Percentiles rank a stretch among this genome's conserved stretches.
These are phyloP conservation scores for Rhea pennata DNA, from an alignment of 2,113 vertebrate species.

Conservation along the genomic window DNA sequence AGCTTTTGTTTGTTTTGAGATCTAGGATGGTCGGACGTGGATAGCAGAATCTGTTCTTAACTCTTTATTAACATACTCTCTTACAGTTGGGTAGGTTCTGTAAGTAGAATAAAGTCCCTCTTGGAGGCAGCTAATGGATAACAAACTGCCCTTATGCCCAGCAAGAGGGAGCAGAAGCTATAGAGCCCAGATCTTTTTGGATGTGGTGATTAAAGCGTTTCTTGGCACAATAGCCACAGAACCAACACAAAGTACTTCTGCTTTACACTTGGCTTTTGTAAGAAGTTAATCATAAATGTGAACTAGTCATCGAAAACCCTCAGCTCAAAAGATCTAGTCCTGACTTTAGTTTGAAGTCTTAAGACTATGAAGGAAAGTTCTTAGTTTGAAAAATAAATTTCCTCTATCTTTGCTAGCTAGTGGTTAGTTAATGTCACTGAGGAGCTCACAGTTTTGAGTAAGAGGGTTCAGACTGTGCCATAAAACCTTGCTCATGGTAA, in stretches of 20 bases:
- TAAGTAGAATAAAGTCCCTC: background rate
- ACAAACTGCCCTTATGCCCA: too few species aligned
- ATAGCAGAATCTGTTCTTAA: background rate
- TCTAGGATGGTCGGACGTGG: background rate
- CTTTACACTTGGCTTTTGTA: background rate
- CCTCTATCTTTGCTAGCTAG: background rate
- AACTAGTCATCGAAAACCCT: background rate
- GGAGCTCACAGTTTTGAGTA: background rate
- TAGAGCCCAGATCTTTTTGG: background rate
- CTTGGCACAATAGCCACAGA: background rate
- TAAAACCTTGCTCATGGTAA: background rate
- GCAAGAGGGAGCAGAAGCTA: background rate
- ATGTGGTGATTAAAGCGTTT: background rate
- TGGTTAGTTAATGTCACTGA: background rate
- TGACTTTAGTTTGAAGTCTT: background rate
- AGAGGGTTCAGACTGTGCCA: background rate
- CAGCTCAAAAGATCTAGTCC: background rate
- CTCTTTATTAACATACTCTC: background rate
- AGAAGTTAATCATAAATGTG: background rate
- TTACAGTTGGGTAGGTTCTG: background rate
- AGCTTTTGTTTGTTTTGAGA: background rate
- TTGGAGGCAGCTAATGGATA: background rate
- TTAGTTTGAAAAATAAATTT: background rate
- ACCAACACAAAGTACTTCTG: background rate
- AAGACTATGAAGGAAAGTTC: background rate